A percentile compares a stretch with the other conserved stretches of the same genome.
Conservation (phyloP, 2,888 invertebrate species). For the Tetragonisca angustula region DNA sequence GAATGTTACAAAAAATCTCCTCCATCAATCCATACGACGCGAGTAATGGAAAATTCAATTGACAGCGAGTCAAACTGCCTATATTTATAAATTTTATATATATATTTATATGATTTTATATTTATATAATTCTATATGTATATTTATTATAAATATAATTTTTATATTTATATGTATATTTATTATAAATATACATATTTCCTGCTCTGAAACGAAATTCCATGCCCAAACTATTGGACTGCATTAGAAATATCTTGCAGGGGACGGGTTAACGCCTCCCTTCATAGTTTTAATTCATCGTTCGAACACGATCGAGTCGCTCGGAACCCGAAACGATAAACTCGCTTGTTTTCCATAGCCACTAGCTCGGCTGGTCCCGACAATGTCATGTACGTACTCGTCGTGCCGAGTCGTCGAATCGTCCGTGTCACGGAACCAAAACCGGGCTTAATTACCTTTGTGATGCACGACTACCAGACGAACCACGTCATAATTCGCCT, state of each 20-base stretch:
- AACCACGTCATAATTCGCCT: constrained; percentile 34
- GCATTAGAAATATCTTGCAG: constrained; percentile 18
- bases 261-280: constrained; percentile 62
- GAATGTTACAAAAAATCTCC: too few species aligned
- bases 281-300: constrained; percentile 69
- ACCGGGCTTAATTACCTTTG: constrained; percentile 40
- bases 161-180: too few species aligned
- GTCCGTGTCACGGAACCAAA: constrained; percentile 9
- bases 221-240: not conserved
- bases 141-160: too few species aligned
- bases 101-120: too few species aligned
- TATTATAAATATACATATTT: not conserved
- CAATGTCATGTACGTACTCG: constrained; percentile 52
- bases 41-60: too few species aligned
- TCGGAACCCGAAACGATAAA: constrained; percentile 10
- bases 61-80: too few species aligned
- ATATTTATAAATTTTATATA: too few species aligned
- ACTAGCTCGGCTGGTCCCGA: constrained; percentile 34
- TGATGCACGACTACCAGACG: constrained; percentile 30
- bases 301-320: constrained; percentile 26
- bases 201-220: not conserved
- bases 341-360: constrained; percentile 34
- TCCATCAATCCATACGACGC: too few species aligned
- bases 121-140: too few species aligned
- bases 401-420: constrained; percentile 38